Evolutionary conservation across 1,140 invertebrate genomes (phyloP).

Genomic region (Maconellicoccus hirsutus): DNA sequence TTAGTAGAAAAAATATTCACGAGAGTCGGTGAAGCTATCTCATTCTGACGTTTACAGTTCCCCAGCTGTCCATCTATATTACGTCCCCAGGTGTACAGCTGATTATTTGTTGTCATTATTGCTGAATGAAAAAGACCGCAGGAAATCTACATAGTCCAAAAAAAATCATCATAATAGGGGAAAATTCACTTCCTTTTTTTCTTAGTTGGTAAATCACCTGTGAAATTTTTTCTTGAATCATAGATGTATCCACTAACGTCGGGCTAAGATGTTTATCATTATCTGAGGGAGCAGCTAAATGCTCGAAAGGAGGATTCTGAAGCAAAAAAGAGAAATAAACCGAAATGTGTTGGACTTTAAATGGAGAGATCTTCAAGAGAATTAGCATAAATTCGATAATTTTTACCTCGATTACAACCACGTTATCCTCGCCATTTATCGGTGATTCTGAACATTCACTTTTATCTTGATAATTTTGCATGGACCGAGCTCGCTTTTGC

Average conservation of each 20-base stretch:
- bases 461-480: background rate
- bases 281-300: constrained; percentile 27
- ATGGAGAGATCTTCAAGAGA: too few relatives aligned
- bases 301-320: constrained; percentile 23
- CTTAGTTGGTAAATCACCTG: constrained; percentile 36
- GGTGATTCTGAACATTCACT: background rate
- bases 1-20: constrained; percentile 28
- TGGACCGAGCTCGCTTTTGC: constrained; percentile 37
- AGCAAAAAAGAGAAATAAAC: too few relatives aligned
- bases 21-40: constrained; percentile 37
- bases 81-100: constrained; percentile 54
- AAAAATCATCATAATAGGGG: background rate
- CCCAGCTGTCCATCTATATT: constrained; percentile 60
- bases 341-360: too few relatives aligned
- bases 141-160: constrained; percentile 38
- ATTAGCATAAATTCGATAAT: too few relatives aligned
- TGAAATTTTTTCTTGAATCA: constrained; percentile 43
- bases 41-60: constrained; percentile 42
- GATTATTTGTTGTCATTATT: constrained; percentile 49
- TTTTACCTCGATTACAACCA: background rate
- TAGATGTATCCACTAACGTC: constrained; percentile 44
- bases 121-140: constrained; percentile 56
- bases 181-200: constrained; percentile 15
- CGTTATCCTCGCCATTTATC: constrained; percentile 10
- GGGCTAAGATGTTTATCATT: constrained; percentile 41